phyloP scores from a whole-genome alignment of 2,888 invertebrate species.

The Stenurella melanura region DNA sequence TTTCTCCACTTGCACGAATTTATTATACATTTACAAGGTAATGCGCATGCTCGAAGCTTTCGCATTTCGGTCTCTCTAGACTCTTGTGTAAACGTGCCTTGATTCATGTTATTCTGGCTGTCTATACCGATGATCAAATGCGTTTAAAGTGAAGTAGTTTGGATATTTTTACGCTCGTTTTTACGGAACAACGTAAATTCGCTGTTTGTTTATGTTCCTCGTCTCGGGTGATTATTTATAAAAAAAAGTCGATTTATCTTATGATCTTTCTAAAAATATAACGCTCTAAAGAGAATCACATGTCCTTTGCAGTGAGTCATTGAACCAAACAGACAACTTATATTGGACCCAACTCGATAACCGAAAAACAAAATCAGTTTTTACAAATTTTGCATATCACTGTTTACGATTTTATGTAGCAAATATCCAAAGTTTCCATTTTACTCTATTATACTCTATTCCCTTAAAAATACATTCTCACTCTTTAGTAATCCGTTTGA shows the following conservation, averaged over 20 bases:
- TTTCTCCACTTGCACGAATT: too few species aligned
- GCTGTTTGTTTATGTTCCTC: constrained; percentile 25
- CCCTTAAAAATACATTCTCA: too few species aligned
- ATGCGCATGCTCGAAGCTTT: too few species aligned
- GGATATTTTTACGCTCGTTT: constrained; percentile 32
- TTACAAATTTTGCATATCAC: constrained; percentile 3
- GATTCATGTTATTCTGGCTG: neutral
- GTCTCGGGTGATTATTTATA: constrained; percentile 22
- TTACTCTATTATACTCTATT: neutral
- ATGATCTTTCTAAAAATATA: constrained; percentile 24
- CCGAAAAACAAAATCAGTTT: constrained; percentile 12
- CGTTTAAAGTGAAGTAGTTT: neutral
- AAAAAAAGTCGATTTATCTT: constrained; percentile 25
- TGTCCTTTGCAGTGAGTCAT: constrained; percentile 18
- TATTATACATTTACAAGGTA: too few species aligned
- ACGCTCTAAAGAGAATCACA: constrained; percentile 10
- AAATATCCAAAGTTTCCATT: neutral
- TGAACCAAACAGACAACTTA: constrained; percentile 25
- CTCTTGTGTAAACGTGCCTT: too few species aligned
- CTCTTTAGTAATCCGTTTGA: too few species aligned
- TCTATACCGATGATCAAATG: constrained; percentile 10
- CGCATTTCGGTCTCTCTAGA: too few species aligned
- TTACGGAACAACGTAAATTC: constrained; percentile 28
- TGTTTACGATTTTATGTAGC: neutral
- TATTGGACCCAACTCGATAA: neutral